These are phyloP conservation scores for Tyrophagus putrescentiae DNA, from an alignment of 1,140 invertebrate genomes.

Conservation along the genomic window DNA sequence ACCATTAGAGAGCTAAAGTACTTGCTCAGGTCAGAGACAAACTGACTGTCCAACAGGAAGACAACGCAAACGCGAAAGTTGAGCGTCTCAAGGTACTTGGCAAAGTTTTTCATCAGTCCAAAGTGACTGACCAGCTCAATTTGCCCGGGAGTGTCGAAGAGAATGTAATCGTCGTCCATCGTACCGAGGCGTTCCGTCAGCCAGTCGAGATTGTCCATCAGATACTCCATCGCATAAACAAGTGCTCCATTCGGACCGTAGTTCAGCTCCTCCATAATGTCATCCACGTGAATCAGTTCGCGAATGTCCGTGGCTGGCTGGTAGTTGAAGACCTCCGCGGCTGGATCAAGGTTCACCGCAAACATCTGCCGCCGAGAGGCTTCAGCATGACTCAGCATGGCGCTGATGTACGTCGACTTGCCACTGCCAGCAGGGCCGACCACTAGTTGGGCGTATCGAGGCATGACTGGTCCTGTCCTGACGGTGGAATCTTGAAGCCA, in stretches of 20 bases:
- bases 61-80: conserved; percentile 63
- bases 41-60: conserved; percentile 88
- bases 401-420: conserved; percentile 91
- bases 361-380: conserved; percentile 55
- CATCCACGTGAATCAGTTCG: conserved; percentile 83
- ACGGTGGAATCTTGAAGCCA: no score
- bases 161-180: conserved; percentile 67
- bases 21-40: conserved; percentile 87
- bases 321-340: conserved; percentile 90
- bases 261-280: conserved; percentile 88
- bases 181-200: conserved; percentile 62
- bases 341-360: conserved; percentile 92
- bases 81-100: conserved; percentile 49
- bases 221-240: conserved; percentile 90
- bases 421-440: conserved; percentile 90
- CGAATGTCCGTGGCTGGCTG: conserved; percentile 69
- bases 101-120: conserved; percentile 65
- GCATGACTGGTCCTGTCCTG: no score
- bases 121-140: conserved; percentile 96
- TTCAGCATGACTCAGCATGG: conserved; percentile 66
- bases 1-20: conserved; percentile 88
- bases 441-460: conserved; percentile 84
- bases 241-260: conserved; percentile 96
- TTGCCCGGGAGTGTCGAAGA: conserved; percentile 99
- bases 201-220: conserved; percentile 81